Percentiles rank a stretch among this genome's conserved stretches.
phyloP scores from a whole-genome alignment of 2,888 invertebrate genomes.

The Dinocampus coccinellae region DNA sequence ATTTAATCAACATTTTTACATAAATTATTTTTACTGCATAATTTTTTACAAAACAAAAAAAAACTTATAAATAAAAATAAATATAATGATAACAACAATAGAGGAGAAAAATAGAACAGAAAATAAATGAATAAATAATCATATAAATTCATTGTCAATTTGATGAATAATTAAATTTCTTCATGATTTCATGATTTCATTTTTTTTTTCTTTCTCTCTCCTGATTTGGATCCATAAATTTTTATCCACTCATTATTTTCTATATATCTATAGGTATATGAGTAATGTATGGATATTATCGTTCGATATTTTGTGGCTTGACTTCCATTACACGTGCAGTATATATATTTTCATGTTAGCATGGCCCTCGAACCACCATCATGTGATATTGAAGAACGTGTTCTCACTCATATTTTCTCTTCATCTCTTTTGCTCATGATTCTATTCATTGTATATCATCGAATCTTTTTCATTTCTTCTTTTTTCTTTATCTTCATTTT shows the following conservation, averaged over 20 bases:
- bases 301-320: conserved; percentile 16
- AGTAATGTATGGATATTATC: neutral
- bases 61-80: no score
- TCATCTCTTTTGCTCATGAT: neutral
- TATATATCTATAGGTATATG: neutral
- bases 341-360: conserved; percentile 40
- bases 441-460: conserved; percentile 2
- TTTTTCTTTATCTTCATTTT: no score
- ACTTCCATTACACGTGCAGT: conserved; percentile 34
- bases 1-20: conserved; percentile 44
- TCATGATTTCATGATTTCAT: no score
- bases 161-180: no score
- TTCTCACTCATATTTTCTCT: conserved; percentile 9
- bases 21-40: neutral
- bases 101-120: no score
- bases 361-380: conserved; percentile 52
- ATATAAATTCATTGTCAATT: no score
- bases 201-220: neutral
- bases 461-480: neutral
- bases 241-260: no score
- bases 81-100: no score
- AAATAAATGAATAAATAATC: no score
- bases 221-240: no score
- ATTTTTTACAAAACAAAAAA: no score
- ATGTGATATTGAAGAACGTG: conserved; percentile 48